Conservation (phyloP, 2,888 invertebrate species). For the Pterostichus madidus region DNA sequence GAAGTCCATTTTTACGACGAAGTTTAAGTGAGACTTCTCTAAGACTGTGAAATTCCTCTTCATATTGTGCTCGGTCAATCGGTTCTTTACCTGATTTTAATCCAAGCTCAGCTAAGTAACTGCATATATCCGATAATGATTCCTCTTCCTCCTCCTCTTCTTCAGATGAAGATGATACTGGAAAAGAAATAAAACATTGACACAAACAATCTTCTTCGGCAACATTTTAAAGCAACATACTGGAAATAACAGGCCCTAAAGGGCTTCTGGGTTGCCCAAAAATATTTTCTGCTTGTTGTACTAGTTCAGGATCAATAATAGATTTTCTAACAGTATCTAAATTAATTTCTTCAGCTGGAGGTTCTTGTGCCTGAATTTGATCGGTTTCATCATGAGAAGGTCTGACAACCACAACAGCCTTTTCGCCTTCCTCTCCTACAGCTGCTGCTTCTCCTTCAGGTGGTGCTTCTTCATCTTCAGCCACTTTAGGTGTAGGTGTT, state of each 20-base stretch:
- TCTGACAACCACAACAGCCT: background rate
- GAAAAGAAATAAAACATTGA: background rate
- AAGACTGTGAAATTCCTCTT: constrained; percentile 20
- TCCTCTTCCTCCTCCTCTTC: constrained; percentile 33
- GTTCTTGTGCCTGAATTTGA: background rate
- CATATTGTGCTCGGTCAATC: constrained; percentile 37
- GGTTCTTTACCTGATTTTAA: constrained; percentile 23
- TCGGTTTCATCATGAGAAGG: background rate
- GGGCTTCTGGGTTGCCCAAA: background rate
- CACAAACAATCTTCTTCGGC: background rate
- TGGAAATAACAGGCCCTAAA: constrained; percentile 1
- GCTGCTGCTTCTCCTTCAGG: background rate
- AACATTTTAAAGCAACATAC: constrained; percentile 9
- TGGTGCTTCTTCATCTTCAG: background rate
- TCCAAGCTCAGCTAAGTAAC: constrained; percentile 8
- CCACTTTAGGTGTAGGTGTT: background rate
- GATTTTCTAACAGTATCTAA: background rate
- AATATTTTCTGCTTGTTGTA: constrained; percentile 13
- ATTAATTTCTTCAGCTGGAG: background rate
- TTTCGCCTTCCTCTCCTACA: background rate
- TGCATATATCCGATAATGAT: background rate
- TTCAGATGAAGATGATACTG: constrained; percentile 5
- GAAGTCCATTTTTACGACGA: constrained; percentile 41
- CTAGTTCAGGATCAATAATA: background rate
- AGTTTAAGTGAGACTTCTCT: background rate